Conservation (phyloP, 2,113 vertebrate genomes). For the Lynx canadensis region DNA sequence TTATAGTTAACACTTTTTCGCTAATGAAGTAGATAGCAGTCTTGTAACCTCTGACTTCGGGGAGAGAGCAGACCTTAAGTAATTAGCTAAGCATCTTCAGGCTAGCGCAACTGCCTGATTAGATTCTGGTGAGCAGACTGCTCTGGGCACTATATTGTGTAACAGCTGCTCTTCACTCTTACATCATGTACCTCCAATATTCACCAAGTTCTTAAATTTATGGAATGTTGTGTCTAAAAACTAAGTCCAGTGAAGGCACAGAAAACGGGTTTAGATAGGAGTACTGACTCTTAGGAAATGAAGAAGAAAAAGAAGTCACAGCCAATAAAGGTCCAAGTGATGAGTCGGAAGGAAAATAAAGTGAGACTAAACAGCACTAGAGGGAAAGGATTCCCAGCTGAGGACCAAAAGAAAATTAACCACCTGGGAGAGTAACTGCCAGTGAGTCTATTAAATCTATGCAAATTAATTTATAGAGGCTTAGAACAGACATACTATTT, state of each 20-base stretch:
- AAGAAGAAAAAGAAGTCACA: not conserved
- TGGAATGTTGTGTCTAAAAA: not conserved
- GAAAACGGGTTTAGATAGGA: not conserved
- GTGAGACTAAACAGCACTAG: not conserved
- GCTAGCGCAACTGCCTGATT: not conserved
- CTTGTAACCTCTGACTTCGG: not conserved
- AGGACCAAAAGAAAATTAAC: not conserved
- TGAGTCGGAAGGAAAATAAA: not conserved
- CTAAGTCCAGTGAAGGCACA: not conserved
- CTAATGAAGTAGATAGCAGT: not conserved
- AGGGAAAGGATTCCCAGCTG: not conserved
- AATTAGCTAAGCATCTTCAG: not conserved
- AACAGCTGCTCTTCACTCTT: not conserved
- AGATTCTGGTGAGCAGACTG: not conserved
- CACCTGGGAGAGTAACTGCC: not conserved
- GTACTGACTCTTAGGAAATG: not conserved
- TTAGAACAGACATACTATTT: not conserved
- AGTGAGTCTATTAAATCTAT: not conserved
- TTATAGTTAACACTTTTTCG: not conserved
- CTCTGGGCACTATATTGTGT: rapidly evolving
- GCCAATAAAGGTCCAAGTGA: not conserved
- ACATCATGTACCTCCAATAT: not conserved
- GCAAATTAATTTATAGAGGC: not conserved
- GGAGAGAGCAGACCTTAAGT: not conserved
- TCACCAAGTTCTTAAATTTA: not conserved